These are phyloP conservation scores for Melanerpes aurifrons DNA, from an alignment of 2,113 vertebrate species.

Conservation along the genomic window DNA sequence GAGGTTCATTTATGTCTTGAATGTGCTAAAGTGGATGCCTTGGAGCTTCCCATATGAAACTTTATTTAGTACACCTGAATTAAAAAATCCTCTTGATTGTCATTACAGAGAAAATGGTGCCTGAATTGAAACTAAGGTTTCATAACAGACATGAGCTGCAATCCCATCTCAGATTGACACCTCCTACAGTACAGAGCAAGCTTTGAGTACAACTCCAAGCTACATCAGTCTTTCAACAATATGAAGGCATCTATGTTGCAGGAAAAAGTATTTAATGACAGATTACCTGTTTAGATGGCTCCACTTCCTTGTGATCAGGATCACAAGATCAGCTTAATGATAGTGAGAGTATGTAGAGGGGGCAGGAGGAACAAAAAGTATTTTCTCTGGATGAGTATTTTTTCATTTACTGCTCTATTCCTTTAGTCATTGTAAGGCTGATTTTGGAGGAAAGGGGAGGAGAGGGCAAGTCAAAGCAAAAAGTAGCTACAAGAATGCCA, in stretches of 20 bases:
- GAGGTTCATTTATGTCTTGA: neutral
- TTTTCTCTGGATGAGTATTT: neutral
- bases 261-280: too few relatives aligned
- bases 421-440: neutral
- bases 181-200: neutral
- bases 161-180: neutral
- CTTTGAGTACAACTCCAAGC: neutral
- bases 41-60: neutral
- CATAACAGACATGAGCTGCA: rapidly evolving
- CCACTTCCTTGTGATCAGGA: neutral
- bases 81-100: neutral
- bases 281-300: neutral
- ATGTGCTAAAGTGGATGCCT: neutral
- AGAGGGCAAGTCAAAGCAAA: neutral
- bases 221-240: neutral
- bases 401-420: neutral
- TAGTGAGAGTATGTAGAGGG: neutral
- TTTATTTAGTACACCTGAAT: neutral
- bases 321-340: neutral
- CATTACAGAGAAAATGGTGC: neutral
- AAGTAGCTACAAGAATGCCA: neutral
- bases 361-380: neutral
- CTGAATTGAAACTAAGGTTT: neutral
- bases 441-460: neutral
- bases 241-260: neutral